These are phyloP conservation scores for Athene cunicularia DNA, from an alignment of 2,113 vertebrate genomes.

Conservation along the genomic window DNA sequence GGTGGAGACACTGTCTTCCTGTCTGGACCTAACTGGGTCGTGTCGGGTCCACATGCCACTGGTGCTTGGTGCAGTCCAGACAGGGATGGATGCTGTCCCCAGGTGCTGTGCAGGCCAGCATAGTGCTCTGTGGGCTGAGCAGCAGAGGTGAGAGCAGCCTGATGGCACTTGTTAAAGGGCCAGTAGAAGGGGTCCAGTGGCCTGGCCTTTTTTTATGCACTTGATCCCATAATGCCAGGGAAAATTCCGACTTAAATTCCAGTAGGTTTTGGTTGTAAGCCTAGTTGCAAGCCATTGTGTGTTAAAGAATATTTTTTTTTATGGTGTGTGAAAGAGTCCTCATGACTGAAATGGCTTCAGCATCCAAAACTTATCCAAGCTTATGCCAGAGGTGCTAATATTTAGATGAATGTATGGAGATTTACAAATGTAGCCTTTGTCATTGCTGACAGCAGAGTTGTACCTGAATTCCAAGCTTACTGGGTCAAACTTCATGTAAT, in stretches of 20 bases:
- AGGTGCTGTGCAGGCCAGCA: background rate
- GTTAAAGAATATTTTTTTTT: background rate
- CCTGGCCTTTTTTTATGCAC: background rate
- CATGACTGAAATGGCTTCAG: background rate
- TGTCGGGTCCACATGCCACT: background rate
- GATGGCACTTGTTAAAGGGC: background rate
- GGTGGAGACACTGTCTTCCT: background rate
- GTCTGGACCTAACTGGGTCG: fast-evolving
- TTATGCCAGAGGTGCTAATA: background rate
- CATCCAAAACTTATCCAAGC: background rate
- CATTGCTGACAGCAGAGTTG: background rate
- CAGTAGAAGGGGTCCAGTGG: background rate
- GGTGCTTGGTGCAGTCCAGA: background rate
- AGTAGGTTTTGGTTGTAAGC: background rate
- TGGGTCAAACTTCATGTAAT: background rate
- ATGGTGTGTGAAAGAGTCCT: background rate
- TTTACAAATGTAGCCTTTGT: background rate
- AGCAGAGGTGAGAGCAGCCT: background rate
- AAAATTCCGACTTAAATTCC: background rate
- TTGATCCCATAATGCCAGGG: background rate
- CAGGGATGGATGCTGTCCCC: background rate
- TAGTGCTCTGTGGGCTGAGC: background rate
- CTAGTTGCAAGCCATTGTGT: background rate
- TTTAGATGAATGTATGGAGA: background rate
- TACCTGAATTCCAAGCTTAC: background rate